Base-by-base conservation (phyloP, 2,888 invertebrate genomes). In the Lasius platythorax region DNA sequence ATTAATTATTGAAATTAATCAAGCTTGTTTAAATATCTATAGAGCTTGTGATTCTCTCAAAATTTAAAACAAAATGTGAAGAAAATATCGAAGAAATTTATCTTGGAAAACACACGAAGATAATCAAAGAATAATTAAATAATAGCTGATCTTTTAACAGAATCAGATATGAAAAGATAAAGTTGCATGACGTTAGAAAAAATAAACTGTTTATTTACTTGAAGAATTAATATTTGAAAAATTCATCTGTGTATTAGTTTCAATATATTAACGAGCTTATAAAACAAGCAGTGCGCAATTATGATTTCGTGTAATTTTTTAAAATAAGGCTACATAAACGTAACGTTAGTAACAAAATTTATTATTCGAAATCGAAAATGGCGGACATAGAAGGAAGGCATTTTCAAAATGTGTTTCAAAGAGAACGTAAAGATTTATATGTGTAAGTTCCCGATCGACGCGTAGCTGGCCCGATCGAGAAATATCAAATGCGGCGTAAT, bases 401-500 rank as follows among this genome's bases (percentile, higher is more conserved):
- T 46, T n/a, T 61, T 18, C 4, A 46, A 0, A 61, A 70, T 23
- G 50, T 18, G 11, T 72, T 46, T 11, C 18, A 58, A n/a, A 56
- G 56, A 61, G 61, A 61, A 12, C 5, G 18, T 37, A 23, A 72
- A 37, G 33, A 81, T 37, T 12, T n/a, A 72, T 6, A 8, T 15
- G 18, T 28, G 8, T 68, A 18, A 61, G 37, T 50, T 70, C 4
- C 11, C 79, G 70, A 46, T 70, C 58, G 23, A n/a, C n/a, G 79
- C 28, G 23, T 30, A 67, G n/a, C 28, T 40, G 33, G 33, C 23
- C 28, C 33, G 79, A 79, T 70, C 56, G 18, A 43, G 40, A 70
- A 79, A 61, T 79, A 79, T 79, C 70, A 70, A 61, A 33, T 46
- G 46, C n/a, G 18, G 4, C 18, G 67, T 56, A 30, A 78, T 79